Base-by-base conservation (phyloP, 2,888 invertebrate genomes). In the Tinea semifulvella region DNA sequence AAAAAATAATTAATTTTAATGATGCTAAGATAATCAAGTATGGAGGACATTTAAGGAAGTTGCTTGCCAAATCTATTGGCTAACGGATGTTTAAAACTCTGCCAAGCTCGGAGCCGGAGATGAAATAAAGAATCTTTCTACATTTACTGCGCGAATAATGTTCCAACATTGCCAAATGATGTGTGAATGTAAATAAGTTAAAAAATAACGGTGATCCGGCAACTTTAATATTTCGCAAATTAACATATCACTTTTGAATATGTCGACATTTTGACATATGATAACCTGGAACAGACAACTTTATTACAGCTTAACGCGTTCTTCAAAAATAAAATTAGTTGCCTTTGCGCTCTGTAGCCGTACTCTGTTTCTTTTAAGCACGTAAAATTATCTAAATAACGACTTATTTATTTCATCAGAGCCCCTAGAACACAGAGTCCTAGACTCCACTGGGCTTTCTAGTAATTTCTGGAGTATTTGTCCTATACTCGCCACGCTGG, bases 281-380 rank as follows among this genome's bases (percentile, higher is more conserved):
- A 36, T 36, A 36, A 36, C 36, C 40, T 40, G 40, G 11, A 62
- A 60, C 56, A 55, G 63, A 67, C 62, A 65, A 57, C 53, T 61
- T 65, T 64, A 65, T 65, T 64, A 59, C 49, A 54, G 49, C 61
- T 57, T 65, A 64, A 63, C 65, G 57, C 56, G 56, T 55, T 58
- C 50, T 22, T 40, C 22, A 46, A 51, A 54, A 45, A 52, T 51
- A 53, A 50, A 54, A 54, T 53, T 52, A 44, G 45, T n/a, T n/a
- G n/a, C n/a, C n/a, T n/a, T n/a, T n/a, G n/a, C n/a, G n/a, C 48
- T 43, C 35, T 39, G 46, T 48, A 46, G n/a, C n/a, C n/a, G n/a
- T n/a, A n/a, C n/a, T n/a, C n/a, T n/a, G n/a, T n/a, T n/a, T n/a
- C n/a, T n/a, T n/a, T n/a, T n/a, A n/a, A n/a, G n/a, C n/a, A n/a